Evolutionary conservation across 2,797 vertebrate genomes (phyloP).

Genomic region (Halcyon chelicuti): DNA sequence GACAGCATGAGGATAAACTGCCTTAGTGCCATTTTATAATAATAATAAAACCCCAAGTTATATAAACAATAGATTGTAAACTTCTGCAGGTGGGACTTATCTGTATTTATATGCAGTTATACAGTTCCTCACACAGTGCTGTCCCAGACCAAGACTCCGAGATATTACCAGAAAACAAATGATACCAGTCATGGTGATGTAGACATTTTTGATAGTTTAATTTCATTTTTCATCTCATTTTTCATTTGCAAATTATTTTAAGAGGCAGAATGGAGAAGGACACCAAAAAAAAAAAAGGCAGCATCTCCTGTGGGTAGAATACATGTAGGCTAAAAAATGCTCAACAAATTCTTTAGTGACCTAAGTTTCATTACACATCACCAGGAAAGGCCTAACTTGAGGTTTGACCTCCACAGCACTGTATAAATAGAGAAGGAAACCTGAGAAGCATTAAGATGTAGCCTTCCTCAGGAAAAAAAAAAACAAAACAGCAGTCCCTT

Average conservation of each 20-base stretch:
- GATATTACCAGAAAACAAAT: neutral
- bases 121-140: neutral
- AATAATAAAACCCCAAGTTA: neutral
- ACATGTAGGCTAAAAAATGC: neutral
- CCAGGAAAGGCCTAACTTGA: conserved; percentile 56
- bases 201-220: neutral
- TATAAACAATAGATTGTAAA: neutral
- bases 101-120: neutral
- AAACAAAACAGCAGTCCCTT: conserved; percentile 44
- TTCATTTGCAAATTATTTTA: neutral
- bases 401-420: conserved; percentile 64
- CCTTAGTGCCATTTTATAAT: neutral
- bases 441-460: conserved; percentile 66
- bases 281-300: neutral
- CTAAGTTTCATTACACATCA: conserved; percentile 5
- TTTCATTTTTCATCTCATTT: neutral
- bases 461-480: conserved; percentile 62
- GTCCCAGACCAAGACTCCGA: neutral
- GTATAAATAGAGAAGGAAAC: conserved; percentile 78
- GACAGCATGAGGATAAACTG: neutral
- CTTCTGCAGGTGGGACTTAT: neutral
- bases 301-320: neutral
- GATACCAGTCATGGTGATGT: neutral
- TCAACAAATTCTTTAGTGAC: neutral
- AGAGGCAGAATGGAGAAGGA: neutral